These are phyloP conservation scores for Reinhardtius hippoglossoides DNA, from an alignment of 2,113 vertebrate genomes.

Conservation along the genomic window DNA sequence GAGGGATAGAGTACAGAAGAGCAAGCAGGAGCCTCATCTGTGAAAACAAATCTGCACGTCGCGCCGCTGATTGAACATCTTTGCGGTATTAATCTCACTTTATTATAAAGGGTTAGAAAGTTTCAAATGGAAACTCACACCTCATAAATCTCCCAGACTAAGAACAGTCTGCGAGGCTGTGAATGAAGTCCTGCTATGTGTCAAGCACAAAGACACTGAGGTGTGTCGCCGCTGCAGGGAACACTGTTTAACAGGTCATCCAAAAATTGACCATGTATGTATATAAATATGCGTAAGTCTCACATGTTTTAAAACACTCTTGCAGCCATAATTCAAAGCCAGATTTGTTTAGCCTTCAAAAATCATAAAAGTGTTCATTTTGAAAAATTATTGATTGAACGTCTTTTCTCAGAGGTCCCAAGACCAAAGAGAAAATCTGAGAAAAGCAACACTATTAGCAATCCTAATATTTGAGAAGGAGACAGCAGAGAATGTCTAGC, in stretches of 20 bases:
- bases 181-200: background rate
- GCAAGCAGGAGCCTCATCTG: slow-evolving; percentile 44
- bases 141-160: slow-evolving; percentile 29
- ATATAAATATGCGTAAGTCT: too few species aligned
- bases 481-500: too few species aligned
- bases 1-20: slow-evolving; percentile 44
- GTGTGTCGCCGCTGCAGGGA: slow-evolving; percentile 8
- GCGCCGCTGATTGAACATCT: slow-evolving; percentile 43
- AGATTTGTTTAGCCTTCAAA: too few species aligned
- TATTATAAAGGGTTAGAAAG: slow-evolving; percentile 18
- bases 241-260: background rate
- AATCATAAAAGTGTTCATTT: too few species aligned
- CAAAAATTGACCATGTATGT: background rate
- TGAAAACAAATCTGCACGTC: slow-evolving; percentile 47
- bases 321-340: too few species aligned
- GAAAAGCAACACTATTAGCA: too few species aligned
- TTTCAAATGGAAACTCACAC: slow-evolving; percentile 39
- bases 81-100: slow-evolving; percentile 44
- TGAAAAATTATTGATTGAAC: too few species aligned
- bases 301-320: too few species aligned
- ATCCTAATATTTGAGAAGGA: too few species aligned
- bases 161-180: slow-evolving; percentile 15
- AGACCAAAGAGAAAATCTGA: too few species aligned
- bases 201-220: slow-evolving; percentile 9
- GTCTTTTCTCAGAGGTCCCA: too few species aligned